Evolutionary conservation across 1,140 invertebrate species (phyloP).

Genomic region (Rhizoglyphus robini): DNA sequence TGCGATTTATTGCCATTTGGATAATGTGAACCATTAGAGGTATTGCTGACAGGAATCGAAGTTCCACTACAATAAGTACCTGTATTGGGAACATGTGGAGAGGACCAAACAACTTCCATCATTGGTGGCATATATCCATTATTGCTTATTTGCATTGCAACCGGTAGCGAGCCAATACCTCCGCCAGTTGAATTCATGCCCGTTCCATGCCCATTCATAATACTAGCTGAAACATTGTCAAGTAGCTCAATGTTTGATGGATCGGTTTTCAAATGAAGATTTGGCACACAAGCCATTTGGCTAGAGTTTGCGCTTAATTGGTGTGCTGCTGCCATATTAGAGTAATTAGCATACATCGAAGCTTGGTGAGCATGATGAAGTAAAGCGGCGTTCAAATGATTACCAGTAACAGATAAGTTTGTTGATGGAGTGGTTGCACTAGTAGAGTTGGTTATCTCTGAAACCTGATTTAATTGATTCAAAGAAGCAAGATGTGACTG

Average conservation of each 20-base stretch:
- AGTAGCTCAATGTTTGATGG: background rate
- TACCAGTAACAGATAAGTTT: background rate
- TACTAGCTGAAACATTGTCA: background rate
- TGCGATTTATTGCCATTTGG: too few relatives aligned
- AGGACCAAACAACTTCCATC: background rate
- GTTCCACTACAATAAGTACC: background rate
- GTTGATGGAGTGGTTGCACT: too few relatives aligned
- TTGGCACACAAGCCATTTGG: background rate
- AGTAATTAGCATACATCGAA: background rate
- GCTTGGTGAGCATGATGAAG: background rate
- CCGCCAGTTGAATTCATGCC: background rate
- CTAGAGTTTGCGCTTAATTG: background rate
- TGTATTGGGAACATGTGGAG: background rate
- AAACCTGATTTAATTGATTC: background rate
- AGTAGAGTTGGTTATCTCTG: background rate
- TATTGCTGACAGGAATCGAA: too few relatives aligned
- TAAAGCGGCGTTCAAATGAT: background rate
- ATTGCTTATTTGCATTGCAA: background rate
- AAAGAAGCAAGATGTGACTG: background rate
- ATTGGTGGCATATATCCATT: conserved; percentile 3
- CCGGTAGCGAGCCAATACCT: background rate
- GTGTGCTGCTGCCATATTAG: background rate
- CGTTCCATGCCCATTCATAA: background rate
- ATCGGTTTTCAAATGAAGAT: background rate
- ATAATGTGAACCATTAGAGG: too few relatives aligned